A percentile compares a stretch with the other conserved stretches of the same genome.
Evolutionary conservation across 2,888 invertebrate species (phyloP).

Genomic region (Dorcus parallelipipedus): DNA sequence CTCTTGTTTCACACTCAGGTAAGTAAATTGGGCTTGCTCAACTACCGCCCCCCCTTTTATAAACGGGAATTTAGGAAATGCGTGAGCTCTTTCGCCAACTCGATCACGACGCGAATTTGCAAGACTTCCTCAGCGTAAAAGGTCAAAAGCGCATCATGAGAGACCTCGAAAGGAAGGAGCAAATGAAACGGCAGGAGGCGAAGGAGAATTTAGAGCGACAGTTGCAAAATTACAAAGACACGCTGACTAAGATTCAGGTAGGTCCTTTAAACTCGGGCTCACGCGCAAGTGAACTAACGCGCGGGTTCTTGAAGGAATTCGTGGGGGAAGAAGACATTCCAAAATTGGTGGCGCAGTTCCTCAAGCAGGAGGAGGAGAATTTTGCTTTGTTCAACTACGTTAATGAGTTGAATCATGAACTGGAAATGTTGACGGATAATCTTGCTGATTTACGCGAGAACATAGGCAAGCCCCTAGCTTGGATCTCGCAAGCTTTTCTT

Average conservation of each 20-base stretch:
- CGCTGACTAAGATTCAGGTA: slow-evolving; percentile 63
- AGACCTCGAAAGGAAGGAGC: slow-evolving; percentile 71
- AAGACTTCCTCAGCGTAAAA: slow-evolving; percentile 82
- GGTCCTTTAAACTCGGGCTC: neutral
- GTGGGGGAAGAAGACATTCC: slow-evolving; percentile 65
- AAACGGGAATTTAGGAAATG: slow-evolving; percentile 50
- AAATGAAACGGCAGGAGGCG: slow-evolving; percentile 64
- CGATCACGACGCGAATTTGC: slow-evolving; percentile 80
- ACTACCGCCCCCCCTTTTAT: neutral
- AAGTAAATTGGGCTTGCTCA: neutral
- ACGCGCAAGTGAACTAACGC: neutral
- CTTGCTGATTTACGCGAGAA: slow-evolving; percentile 61
- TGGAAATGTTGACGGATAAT: slow-evolving; percentile 69
- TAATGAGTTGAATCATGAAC: slow-evolving; percentile 82
- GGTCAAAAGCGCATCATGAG: slow-evolving; percentile 73
- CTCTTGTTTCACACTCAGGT: slow-evolving; percentile 58
- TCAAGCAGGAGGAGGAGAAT: slow-evolving; percentile 85
- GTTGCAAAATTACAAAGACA: slow-evolving; percentile 69
- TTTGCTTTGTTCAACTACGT: slow-evolving; percentile 90
- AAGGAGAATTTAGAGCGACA: slow-evolving; percentile 68
- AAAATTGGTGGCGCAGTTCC: slow-evolving; percentile 69
- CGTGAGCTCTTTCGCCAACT: slow-evolving; percentile 80
- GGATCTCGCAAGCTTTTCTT: neutral
- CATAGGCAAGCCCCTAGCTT: slow-evolving; percentile 53
- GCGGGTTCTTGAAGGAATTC: slow-evolving; percentile 49